These are phyloP conservation scores for Aplochiton taeniatus DNA, from an alignment of 2,797 vertebrate species.

Conservation along the genomic window DNA sequence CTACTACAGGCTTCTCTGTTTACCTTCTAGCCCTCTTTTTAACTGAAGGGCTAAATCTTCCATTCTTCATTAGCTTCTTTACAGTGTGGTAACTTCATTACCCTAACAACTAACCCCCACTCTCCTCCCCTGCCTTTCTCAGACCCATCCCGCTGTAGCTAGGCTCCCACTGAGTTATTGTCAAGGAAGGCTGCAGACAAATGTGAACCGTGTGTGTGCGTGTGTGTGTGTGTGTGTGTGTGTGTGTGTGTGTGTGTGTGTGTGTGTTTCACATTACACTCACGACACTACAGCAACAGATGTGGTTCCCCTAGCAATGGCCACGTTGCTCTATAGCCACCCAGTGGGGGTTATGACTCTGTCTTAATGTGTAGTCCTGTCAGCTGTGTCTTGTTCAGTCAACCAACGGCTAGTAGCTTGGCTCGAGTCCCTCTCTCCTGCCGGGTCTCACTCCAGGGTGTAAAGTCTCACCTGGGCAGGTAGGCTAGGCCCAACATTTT, in stretches of 20 bases:
- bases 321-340: neutral
- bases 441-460: no score
- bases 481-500: no score
- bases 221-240: conserved; percentile 7
- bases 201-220: neutral
- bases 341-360: neutral
- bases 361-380: neutral
- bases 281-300: no score
- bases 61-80: neutral
- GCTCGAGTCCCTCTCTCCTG: no score
- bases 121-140: neutral
- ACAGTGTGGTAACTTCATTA: conserved; percentile 8
- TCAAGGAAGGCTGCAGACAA: conserved; percentile 7
- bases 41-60: neutral
- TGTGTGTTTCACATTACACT: neutral
- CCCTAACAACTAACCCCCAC: conserved; percentile 2
- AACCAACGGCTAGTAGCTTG: no score
- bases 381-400: no score
- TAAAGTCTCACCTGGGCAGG: no score
- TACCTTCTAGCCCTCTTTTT: neutral
- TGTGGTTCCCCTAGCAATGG: neutral
- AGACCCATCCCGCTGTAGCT: neutral
- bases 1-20: neutral
- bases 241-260: neutral
- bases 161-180: conserved; percentile 14